A percentile compares a stretch with the other conserved stretches of the same genome.
Evolutionary conservation across 2,888 invertebrate species (phyloP).

Genomic region (Amphipyra tragopoginis): DNA sequence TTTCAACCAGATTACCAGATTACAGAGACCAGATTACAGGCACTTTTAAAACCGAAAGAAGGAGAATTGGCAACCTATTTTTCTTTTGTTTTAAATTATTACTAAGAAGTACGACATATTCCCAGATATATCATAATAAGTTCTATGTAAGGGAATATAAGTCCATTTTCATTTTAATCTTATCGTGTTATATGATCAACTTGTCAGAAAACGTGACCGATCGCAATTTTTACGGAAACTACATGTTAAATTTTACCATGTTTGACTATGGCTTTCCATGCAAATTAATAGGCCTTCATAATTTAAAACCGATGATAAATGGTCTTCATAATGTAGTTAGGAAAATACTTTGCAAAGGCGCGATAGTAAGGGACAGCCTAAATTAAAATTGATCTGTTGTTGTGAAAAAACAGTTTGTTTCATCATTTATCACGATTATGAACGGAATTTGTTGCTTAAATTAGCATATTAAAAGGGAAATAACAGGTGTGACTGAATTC

Average conservation of each 20-base stretch:
- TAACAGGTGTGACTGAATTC: too few relatives aligned
- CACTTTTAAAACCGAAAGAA: too few relatives aligned
- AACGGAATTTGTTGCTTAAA: neutral
- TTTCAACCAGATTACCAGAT: too few relatives aligned
- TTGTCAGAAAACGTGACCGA: constrained; percentile 8
- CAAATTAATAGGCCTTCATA: constrained; percentile 2
- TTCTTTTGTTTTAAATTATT: too few relatives aligned
- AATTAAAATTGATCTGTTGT: constrained; percentile 34
- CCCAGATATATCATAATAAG: too few relatives aligned
- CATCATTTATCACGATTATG: neutral
- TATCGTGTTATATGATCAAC: neutral
- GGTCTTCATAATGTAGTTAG: constrained; percentile 7
- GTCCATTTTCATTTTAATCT: too few relatives aligned
- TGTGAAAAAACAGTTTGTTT: neutral
- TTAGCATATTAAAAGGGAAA: too few relatives aligned
- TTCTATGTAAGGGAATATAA: too few relatives aligned
- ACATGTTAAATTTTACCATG: neutral
- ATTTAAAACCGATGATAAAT: constrained; percentile 22
- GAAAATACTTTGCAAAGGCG: constrained; percentile 8
- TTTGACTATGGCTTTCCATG: neutral
- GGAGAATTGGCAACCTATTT: too few relatives aligned
- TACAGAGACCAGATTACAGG: too few relatives aligned
- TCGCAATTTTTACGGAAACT: neutral
- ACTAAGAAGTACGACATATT: too few relatives aligned
- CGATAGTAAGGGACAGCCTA: neutral